Conservation (phyloP, 2,797 vertebrate species). For the Cichlasoma orientale region DNA sequence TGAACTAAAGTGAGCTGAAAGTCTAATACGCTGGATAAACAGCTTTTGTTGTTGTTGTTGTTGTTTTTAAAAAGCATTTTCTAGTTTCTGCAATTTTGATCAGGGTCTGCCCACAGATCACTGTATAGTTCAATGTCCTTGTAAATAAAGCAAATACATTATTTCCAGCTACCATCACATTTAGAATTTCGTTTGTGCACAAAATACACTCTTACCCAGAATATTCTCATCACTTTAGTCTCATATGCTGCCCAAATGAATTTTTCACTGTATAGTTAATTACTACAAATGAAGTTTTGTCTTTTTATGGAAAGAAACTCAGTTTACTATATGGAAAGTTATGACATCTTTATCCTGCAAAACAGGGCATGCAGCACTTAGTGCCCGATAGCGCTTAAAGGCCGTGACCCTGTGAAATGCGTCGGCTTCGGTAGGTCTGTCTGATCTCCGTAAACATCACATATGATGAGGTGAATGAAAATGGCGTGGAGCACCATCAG, state of each 20-base stretch:
- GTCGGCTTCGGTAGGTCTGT: not conserved
- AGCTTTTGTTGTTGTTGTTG: too few relatives aligned
- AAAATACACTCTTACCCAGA: not conserved
- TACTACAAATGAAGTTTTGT: not conserved
- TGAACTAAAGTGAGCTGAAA: not conserved
- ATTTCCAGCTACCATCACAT: not conserved
- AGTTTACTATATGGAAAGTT: not conserved
- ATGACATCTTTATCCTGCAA: not conserved
- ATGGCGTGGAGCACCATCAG: conserved; percentile 1
- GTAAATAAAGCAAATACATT: not conserved
- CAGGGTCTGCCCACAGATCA: too few relatives aligned
- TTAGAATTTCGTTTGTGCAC: not conserved
- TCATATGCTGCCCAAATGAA: not conserved
- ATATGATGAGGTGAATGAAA: conserved; percentile 21
- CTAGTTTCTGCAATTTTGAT: not conserved
- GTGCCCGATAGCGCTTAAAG: not conserved
- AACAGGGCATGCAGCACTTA: conserved; percentile 11
- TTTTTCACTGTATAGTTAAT: not conserved
- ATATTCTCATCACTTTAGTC: not conserved
- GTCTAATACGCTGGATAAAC: not conserved
- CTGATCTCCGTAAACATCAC: conserved; percentile 10
- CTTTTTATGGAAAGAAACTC: not conserved
- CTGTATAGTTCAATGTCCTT: too few relatives aligned
- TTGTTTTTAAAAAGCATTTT: not conserved
- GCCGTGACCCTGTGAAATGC: conserved; percentile 15